Conservation (phyloP, 2,888 invertebrate species). For the Lymantria monacha region DNA sequence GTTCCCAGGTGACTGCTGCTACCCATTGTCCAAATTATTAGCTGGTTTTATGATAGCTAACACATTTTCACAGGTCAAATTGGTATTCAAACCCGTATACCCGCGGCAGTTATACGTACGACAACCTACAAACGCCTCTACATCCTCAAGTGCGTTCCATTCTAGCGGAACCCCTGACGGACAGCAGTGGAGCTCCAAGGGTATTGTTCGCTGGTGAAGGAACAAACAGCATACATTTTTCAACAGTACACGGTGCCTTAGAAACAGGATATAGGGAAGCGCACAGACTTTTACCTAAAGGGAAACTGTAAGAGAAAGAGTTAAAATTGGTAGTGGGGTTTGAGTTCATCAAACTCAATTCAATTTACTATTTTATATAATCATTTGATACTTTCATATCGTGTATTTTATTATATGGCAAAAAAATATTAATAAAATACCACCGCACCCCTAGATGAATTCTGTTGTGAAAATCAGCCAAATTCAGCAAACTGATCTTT, state of each 20-base stretch:
- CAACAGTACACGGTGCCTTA: conserved; percentile 88
- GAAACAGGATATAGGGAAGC: conserved; percentile 87
- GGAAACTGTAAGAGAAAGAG: conserved; percentile 15
- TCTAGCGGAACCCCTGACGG: conserved; percentile 81
- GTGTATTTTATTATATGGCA: too few species aligned
- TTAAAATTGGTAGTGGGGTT: neutral
- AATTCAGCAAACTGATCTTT: too few species aligned
- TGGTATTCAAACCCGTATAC: conserved; percentile 88
- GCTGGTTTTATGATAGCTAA: too few species aligned
- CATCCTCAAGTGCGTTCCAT: conserved; percentile 73
- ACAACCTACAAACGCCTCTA: conserved; percentile 75
- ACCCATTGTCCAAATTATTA: too few species aligned
- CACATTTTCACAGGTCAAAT: conserved; percentile 77
- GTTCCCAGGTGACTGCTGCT: too few species aligned
- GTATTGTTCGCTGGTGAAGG: conserved; percentile 85
- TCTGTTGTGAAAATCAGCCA: too few species aligned
- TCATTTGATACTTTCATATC: too few species aligned
- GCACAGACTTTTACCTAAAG: conserved; percentile 13
- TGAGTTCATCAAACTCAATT: too few species aligned
- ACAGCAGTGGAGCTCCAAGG: conserved; percentile 62
- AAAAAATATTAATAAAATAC: too few species aligned
- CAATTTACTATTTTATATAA: too few species aligned
- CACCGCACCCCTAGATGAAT: too few species aligned
- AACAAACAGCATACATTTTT: conserved; percentile 79
- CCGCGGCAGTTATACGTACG: conserved; percentile 87